Evolutionary conservation across 1,140 invertebrate genomes (phyloP).

Genomic region (Pseudomyrmex dendroicus): DNA sequence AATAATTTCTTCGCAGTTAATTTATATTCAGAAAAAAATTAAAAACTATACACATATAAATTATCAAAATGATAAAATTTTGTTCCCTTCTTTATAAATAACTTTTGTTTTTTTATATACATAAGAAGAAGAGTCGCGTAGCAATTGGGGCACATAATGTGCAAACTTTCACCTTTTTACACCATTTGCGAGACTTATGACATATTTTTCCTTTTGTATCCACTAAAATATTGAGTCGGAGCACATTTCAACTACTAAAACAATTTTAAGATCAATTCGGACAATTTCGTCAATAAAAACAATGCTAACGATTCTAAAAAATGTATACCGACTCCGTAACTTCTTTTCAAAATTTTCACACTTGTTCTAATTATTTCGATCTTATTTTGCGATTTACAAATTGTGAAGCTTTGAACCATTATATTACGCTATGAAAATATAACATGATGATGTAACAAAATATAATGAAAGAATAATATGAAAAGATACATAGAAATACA

Average conservation of each 20-base stretch:
- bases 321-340: background rate
- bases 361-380: too few relatives aligned
- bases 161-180: background rate
- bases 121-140: background rate
- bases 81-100: background rate
- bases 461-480: background rate
- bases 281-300: background rate
- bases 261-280: too few relatives aligned
- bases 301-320: slow-evolving; percentile 1
- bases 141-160: too few relatives aligned
- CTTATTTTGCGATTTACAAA: background rate
- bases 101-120: background rate
- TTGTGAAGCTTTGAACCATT: too few relatives aligned
- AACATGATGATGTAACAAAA: too few relatives aligned
- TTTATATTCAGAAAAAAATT: background rate
- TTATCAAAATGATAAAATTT: background rate
- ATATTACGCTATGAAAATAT: too few relatives aligned
- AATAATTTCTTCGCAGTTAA: background rate
- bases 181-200: background rate
- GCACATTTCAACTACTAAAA: background rate
- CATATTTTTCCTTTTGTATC: background rate
- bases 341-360: too few relatives aligned
- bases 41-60: background rate
- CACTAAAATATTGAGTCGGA: slow-evolving; percentile 20
- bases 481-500: background rate